Base-by-base conservation (phyloP, 1,140 invertebrate genomes). In the Formica selysi region DNA sequence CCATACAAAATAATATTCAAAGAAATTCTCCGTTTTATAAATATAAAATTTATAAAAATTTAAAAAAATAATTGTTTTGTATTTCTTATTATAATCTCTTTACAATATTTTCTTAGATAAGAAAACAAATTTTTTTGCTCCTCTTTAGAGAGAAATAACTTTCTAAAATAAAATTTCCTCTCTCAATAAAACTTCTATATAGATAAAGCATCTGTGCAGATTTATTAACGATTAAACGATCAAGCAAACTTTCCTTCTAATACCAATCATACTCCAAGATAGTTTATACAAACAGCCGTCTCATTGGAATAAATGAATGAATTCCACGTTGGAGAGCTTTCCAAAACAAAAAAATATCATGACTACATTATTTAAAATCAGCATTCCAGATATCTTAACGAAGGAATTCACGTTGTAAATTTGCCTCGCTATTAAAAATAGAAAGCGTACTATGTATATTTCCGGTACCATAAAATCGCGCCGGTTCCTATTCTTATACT, bases 221-320 rank as follows among this genome's bases (percentile, higher is more conserved):
- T 64, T 19, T 36, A 48, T 44, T 29, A 29, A 29, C 26, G 26
- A 44, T 32, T 76, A n/a, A 78, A 64, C 6, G 4, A 78, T 64
- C 10, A 4, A 48, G 41, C 29, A 78, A 29, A 78, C n/a, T 78
- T 78, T 64, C 76, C 41, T 48, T 62, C 1, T 62, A 48, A 48
- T 36, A 19, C 2, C n/a, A 57, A 74, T 74, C 61, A 29, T 26
- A 41, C 8, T 38, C n/a, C 1, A 13, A 10, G 36, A 16, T 57
- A 74, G 19, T 38, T 74, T 26, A 38, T 26, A 8, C 11, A 3
- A 76, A 62, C 8, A 19, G 22, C 22, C 1, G 6, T 48, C 32
- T 41, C 61, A 64, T 78, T 11, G 11, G 19, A 5, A 78, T 44
- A 48, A 44, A 51, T 11, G 2, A 32, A 16, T 6, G 26, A 36